These are phyloP conservation scores for Otolemur crassicaudatus DNA, from an alignment of 2,797 vertebrate genomes.

Conservation along the genomic window DNA sequence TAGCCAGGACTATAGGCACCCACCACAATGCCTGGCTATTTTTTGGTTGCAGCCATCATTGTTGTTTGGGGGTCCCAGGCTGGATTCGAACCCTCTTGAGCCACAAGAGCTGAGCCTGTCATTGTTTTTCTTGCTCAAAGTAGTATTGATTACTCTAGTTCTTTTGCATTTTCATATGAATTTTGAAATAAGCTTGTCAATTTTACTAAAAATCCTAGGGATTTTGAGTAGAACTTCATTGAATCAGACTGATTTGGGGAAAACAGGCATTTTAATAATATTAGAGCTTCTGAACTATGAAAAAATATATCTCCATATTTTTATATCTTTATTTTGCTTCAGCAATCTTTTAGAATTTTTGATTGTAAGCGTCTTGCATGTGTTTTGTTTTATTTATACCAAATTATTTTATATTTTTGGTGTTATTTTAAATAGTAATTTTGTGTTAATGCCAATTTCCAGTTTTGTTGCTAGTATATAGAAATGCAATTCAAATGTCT, in stretches of 20 bases:
- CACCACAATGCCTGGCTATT: too few species aligned
- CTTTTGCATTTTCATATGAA: neutral
- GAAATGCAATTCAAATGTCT: neutral
- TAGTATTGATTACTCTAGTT: neutral
- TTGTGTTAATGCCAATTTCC: neutral
- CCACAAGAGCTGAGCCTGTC: too few species aligned
- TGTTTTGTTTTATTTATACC: neutral
- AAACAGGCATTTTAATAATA: neutral
- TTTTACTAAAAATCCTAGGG: neutral
- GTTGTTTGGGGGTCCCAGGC: too few species aligned
- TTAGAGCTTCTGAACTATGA: neutral
- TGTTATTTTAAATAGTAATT: neutral
- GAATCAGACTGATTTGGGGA: neutral
- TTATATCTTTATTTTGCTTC: neutral
- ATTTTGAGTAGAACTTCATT: neutral
- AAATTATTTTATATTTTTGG: constrained; percentile 13
- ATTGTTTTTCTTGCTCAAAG: neutral
- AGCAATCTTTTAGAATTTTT: neutral
- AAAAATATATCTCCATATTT: neutral
- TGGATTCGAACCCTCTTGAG: too few species aligned
- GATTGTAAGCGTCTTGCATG: neutral
- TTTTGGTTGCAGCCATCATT: too few species aligned
- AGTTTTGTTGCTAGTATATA: neutral
- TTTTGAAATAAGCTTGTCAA: neutral
- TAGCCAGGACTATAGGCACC: too few species aligned